Percentiles rank a stretch among this genome's conserved stretches.
phyloP scores from a whole-genome alignment of 2,113 vertebrate species.

The Ariopsis seemanni region DNA sequence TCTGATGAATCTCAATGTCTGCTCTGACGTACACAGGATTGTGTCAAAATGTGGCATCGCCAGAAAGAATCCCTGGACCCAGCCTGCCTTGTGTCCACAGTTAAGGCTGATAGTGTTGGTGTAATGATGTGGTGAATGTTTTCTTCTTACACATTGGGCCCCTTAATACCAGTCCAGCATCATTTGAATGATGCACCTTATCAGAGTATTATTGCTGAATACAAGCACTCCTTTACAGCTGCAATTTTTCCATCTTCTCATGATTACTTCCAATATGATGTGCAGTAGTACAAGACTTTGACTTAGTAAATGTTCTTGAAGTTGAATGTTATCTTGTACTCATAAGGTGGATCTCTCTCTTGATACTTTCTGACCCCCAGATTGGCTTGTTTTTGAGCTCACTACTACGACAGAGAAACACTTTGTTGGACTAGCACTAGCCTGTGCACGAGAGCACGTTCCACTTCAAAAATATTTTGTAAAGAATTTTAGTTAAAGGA shows the following conservation, averaged over 20 bases:
- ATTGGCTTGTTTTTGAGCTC: no score
- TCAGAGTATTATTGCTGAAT: not conserved
- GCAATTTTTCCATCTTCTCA: not conserved
- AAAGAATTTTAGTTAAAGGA: not conserved
- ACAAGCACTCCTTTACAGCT: not conserved
- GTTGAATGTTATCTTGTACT: not conserved
- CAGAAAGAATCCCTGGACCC: not conserved
- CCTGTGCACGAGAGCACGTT: no score
- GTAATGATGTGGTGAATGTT: not conserved
- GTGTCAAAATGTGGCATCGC: not conserved
- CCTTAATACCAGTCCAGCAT: not conserved
- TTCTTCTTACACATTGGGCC: not conserved
- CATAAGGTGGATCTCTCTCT: not conserved
- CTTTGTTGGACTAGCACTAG: no score
- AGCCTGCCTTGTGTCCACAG: not conserved
- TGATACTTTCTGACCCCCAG: not conserved
- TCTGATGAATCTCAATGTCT: not conserved
- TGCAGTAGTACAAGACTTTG: not conserved
- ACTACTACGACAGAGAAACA: no score
- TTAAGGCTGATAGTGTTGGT: not conserved
- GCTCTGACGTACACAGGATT: not conserved
- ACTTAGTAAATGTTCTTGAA: not conserved
- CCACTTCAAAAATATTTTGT: not conserved
- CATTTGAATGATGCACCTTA: not conserved
- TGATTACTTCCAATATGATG: not conserved